phyloP scores from a whole-genome alignment of 2,113 vertebrate species.

The Marmota flaviventris region DNA sequence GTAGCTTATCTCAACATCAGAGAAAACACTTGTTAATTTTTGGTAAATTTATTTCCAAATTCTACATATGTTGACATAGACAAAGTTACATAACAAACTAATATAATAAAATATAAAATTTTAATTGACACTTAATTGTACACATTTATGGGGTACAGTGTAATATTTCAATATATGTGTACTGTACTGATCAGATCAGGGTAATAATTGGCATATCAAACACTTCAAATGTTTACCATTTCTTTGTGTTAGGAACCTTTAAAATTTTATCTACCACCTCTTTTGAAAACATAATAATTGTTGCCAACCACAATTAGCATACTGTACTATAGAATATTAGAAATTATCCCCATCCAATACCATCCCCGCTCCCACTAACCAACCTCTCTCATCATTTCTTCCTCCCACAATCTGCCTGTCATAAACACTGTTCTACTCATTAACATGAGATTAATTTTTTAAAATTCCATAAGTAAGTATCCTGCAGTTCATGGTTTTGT shows the following conservation, averaged over 20 bases:
- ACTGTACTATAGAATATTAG: background rate
- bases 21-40: slow-evolving; percentile 29
- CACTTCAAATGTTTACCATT: too few species aligned
- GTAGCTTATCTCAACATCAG: background rate
- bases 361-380: too few species aligned
- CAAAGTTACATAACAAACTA: background rate
- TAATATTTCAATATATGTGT: too few species aligned
- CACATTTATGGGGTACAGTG: too few species aligned
- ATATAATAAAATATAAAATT: background rate
- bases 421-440: background rate
- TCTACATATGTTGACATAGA: background rate
- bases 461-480: background rate
- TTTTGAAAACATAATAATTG: background rate
- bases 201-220: too few species aligned
- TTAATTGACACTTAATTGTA: background rate
- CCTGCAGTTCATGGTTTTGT: too few species aligned
- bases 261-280: background rate
- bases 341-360: background rate
- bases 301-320: background rate
- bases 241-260: too few species aligned
- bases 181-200: too few species aligned
- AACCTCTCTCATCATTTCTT: background rate
- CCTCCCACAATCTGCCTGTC: background rate
- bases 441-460: background rate
- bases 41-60: background rate